Evolutionary conservation across 2,797 vertebrate genomes (phyloP), one percentile per base, ranked within the genome.

Genomic region (Ateles fusciceps): DNA sequence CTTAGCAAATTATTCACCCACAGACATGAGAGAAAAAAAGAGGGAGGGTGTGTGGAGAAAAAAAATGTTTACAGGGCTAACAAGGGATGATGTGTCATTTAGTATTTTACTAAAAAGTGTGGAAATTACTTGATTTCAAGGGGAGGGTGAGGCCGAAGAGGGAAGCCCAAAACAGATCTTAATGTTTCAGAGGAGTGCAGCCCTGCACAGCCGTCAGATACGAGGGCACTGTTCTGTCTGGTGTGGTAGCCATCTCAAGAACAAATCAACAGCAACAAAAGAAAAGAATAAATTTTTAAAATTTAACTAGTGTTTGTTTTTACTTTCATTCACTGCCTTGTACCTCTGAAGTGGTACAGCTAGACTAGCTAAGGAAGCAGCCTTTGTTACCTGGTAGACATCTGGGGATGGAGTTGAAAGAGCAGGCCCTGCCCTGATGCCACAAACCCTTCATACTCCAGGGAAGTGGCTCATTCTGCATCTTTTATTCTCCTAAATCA

Each of bases 231-330:
- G 98, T 98, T 98, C 98, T 98, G 97, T 98, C 98, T 96, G 98
- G 98, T 98, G 98, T 72, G 99, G 99, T 99, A 99, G 99, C 99
- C 99, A 99, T 99, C 99, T 99, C 98, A 98, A 99, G 99, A 99
- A 99, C 99, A 99, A 99, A 96, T 94, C 95, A 96, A 91, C 96
- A 97, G 57, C 94, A 95, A 88, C 48, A 88, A 79, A 86, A 94
- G 84, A 91, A 88, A 89, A 91, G 13, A 98, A 98, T 96, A 98
- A 97, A 98, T 98, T 97, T 98, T 97, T 96, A 98, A 97, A 79
- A 95, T 96, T 80, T 30, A 50, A 94, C 89, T 75, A 24, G 33
- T 46, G 39, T 95, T 95, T 95, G 91, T 96, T 95, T 97, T 93
- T 75, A 61, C 78, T 95, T 95, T 57, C 46, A 57, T 83, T 90